A percentile compares a stretch with the other conserved stretches of the same genome.
Conservation (phyloP, 2,888 invertebrate species). For the Anthophora plumipes region DNA sequence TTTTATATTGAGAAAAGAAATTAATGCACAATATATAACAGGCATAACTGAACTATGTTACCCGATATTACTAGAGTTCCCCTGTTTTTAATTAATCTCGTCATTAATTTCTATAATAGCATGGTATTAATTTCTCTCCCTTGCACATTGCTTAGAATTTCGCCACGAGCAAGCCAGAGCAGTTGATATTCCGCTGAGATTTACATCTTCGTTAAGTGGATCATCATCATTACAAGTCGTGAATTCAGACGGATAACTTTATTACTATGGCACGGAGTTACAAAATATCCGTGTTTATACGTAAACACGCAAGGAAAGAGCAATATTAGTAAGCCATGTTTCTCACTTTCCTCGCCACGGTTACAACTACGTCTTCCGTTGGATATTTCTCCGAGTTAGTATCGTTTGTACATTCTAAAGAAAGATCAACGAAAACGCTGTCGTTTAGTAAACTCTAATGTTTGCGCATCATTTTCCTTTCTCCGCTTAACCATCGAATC, state of each 20-base stretch:
- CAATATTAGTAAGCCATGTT: conserved; percentile 31
- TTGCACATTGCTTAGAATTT: neutral
- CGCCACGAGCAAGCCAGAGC: neutral
- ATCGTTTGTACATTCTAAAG: neutral
- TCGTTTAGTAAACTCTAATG: neutral
- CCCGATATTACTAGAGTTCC: neutral
- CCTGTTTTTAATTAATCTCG: neutral
- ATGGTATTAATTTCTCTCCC: conserved; percentile 2
- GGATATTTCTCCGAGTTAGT: neutral
- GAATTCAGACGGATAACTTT: conserved; percentile 47
- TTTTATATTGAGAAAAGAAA: too few species aligned
- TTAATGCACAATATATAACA: neutral
- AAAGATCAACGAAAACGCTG: neutral
- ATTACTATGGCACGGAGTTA: conserved; percentile 30
- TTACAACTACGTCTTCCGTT: neutral
- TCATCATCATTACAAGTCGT: conserved; percentile 43
- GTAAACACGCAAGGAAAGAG: neutral
- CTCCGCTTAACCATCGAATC: too few species aligned
- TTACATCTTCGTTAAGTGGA: conserved; percentile 48
- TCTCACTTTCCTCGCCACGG: neutral
- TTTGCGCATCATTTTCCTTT: too few species aligned
- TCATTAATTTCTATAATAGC: neutral
- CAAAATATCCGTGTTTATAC: conserved; percentile 1
- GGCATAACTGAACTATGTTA: neutral
- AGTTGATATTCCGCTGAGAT: conserved; percentile 21